These are phyloP conservation scores for Liasis olivaceus DNA, from an alignment of 2,797 vertebrate species.

Conservation along the genomic window DNA sequence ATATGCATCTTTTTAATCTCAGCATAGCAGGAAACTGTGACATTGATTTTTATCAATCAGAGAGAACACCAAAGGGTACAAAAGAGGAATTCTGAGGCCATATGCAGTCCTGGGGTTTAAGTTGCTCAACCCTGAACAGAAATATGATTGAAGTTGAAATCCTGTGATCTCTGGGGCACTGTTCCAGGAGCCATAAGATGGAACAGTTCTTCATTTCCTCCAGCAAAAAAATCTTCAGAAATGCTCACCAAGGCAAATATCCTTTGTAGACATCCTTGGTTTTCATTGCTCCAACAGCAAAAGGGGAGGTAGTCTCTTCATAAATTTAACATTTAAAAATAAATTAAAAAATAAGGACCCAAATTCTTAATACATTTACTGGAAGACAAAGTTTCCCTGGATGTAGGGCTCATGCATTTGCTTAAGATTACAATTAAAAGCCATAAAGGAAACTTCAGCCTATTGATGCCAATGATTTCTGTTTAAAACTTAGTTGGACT, in stretches of 20 bases:
- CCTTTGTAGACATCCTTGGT: background rate
- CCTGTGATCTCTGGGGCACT: background rate
- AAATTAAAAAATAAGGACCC: background rate
- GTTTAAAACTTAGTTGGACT: background rate
- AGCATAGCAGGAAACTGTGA: background rate
- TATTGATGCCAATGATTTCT: background rate
- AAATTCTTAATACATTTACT: background rate
- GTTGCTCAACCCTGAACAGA: background rate
- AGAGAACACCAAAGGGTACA: background rate
- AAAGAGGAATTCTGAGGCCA: background rate
- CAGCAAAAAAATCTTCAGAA: background rate
- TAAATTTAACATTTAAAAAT: background rate
- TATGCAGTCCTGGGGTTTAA: background rate
- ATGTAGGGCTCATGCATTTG: background rate
- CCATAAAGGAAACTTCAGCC: background rate
- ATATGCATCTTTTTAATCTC: background rate
- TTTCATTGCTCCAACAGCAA: background rate
- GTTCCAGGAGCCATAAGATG: background rate
- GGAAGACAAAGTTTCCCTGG: background rate
- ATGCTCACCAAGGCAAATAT: background rate
- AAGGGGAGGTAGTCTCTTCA: background rate
- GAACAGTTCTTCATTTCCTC: background rate
- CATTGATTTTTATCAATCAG: background rate
- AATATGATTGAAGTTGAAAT: background rate
- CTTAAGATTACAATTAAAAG: background rate